phyloP scores from a whole-genome alignment of 1,140 invertebrate species.

The Oncopeltus fasciatus region DNA sequence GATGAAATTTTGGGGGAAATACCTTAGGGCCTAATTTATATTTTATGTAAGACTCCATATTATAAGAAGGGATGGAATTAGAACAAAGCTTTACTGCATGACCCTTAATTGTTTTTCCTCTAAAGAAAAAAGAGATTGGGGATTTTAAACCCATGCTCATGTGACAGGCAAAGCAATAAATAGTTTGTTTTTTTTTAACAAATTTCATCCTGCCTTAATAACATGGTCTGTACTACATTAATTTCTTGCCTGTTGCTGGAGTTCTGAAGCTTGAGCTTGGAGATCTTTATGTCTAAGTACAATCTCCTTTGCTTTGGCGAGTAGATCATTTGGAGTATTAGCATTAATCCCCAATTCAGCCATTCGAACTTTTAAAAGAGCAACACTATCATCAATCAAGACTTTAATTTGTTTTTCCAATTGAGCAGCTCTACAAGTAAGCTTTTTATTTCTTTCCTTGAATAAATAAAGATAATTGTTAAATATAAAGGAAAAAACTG shows the following conservation, averaged over 20 bases:
- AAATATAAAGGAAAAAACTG: not conserved
- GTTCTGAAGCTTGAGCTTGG: slow-evolving; percentile 65
- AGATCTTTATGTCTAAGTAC: slow-evolving; percentile 79
- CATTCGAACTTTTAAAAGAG: slow-evolving; percentile 74
- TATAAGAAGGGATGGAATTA: too few species aligned
- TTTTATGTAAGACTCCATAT: too few species aligned
- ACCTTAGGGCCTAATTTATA: too few species aligned
- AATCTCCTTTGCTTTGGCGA: slow-evolving; percentile 83
- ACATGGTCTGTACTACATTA: too few species aligned
- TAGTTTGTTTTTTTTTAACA: too few species aligned
- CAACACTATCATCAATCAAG: slow-evolving; percentile 82
- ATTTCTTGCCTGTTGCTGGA: slow-evolving; percentile 62
- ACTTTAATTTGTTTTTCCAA: slow-evolving; percentile 82
- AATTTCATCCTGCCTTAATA: too few species aligned
- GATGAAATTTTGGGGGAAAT: too few species aligned
- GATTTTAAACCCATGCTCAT: too few species aligned
- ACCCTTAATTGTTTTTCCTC: too few species aligned
- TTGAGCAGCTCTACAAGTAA: slow-evolving; percentile 64
- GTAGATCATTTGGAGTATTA: slow-evolving; percentile 64
- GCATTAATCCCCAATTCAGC: slow-evolving; percentile 77
- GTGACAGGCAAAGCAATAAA: too few species aligned
- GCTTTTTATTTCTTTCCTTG: slow-evolving; percentile 61
- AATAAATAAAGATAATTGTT: slow-evolving; percentile 20
- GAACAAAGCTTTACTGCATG: too few species aligned
- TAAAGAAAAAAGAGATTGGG: too few species aligned